Conservation (phyloP, 2,113 vertebrate species). For the Gulo gulo region DNA sequence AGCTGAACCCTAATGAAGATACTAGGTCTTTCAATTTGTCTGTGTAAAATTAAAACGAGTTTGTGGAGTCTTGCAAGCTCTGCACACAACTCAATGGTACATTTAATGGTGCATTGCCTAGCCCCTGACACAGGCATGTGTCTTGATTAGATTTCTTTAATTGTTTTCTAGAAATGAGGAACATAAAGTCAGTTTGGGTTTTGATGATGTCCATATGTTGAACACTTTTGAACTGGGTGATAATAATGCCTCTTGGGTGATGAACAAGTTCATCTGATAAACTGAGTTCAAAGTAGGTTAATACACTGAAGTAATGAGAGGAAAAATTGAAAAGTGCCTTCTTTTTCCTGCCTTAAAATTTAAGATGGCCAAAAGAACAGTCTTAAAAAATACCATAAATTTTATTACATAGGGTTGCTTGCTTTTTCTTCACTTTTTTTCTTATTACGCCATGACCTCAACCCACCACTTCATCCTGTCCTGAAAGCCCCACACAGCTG, state of each 20-base stretch:
- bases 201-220: slow-evolving; percentile 53
- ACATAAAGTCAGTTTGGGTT: slow-evolving; percentile 47
- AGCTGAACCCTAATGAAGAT: slow-evolving; percentile 75
- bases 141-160: slow-evolving; percentile 67
- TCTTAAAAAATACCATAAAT: not conserved
- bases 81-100: slow-evolving; percentile 57
- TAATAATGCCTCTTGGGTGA: slow-evolving; percentile 42
- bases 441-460: not conserved
- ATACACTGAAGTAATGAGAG: slow-evolving; percentile 16
- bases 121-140: slow-evolving; percentile 28
- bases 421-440: not conserved
- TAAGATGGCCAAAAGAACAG: not conserved
- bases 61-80: slow-evolving; percentile 66
- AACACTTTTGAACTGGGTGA: slow-evolving; percentile 48
- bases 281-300: slow-evolving; percentile 44
- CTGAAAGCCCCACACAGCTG: not conserved
- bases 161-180: slow-evolving; percentile 38
- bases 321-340: not conserved
- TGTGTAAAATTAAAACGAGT: slow-evolving; percentile 78
- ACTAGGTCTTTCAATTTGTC: slow-evolving; percentile 73
- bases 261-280: not conserved
- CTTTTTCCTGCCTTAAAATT: not conserved
- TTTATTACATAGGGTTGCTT: not conserved
- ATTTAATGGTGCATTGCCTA: slow-evolving; percentile 64
- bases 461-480: not conserved